A percentile compares a stretch with the other conserved stretches of the same genome.
These are phyloP conservation scores for Netelia melanura DNA, from an alignment of 2,888 invertebrate species.

Conservation along the genomic window DNA sequence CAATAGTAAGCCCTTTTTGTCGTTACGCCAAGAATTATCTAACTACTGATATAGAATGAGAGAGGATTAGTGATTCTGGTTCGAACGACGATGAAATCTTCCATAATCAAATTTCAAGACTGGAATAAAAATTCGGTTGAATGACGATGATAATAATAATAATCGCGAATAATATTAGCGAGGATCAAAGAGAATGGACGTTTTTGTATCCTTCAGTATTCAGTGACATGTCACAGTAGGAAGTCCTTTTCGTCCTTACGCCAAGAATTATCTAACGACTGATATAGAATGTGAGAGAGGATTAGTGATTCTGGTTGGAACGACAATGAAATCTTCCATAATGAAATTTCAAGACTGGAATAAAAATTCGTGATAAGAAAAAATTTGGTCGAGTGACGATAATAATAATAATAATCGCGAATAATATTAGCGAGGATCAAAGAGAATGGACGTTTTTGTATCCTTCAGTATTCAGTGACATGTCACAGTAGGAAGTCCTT, in stretches of 20 bases:
- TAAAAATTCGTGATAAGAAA: background rate
- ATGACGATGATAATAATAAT: no score
- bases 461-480: background rate
- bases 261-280: background rate
- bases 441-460: background rate
- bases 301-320: background rate
- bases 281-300: background rate
- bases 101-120: no score
- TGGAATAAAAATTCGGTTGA: no score
- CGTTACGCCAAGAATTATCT: no score
- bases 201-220: background rate
- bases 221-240: background rate
- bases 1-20: no score
- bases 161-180: no score
- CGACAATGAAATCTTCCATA: background rate
- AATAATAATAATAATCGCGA: background rate
- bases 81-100: no score
- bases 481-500: background rate
- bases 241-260: background rate
- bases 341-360: background rate
- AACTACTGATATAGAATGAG: no score
- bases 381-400: no score
- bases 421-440: no score
- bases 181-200: no score
- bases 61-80: no score